Evolutionary conservation across 2,888 invertebrate species (phyloP).

Genomic region (Ormyrus pomaceus): DNA sequence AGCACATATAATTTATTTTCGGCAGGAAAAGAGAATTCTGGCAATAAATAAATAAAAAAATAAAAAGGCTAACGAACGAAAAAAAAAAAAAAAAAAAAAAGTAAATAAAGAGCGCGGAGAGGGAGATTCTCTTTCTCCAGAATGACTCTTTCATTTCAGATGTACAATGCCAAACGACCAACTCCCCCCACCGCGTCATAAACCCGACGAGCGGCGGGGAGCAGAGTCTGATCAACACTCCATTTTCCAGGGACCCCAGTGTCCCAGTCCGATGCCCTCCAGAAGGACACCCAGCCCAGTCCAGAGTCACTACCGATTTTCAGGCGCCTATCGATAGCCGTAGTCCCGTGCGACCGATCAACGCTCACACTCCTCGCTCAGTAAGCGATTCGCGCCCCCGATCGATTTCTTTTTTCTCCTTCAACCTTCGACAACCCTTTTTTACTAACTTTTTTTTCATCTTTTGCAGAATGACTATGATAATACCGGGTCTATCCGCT

Average conservation of each 20-base stretch:
- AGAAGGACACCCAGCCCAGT: constrained; percentile 61
- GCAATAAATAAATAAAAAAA: background rate
- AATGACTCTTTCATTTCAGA: constrained; percentile 67
- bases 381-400: constrained; percentile 61
- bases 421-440: background rate
- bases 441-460: background rate
- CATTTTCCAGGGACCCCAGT: constrained; percentile 74
- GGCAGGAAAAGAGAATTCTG: too few relatives aligned
- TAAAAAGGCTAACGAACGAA: background rate
- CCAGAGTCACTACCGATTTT: constrained; percentile 60
- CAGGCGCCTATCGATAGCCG: constrained; percentile 63
- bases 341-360: constrained; percentile 63
- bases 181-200: constrained; percentile 72
- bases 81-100: constrained; percentile 3
- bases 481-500: constrained; percentile 80
- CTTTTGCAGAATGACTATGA: constrained; percentile 74
- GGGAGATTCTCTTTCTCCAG: constrained; percentile 51
- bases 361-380: constrained; percentile 65
- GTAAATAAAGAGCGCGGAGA: constrained; percentile 21
- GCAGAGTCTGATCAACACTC: constrained; percentile 74
- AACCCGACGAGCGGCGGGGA: constrained; percentile 65
- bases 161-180: constrained; percentile 73
- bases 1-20: too few relatives aligned
- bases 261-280: constrained; percentile 71
- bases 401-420: background rate